These are phyloP conservation scores for Therioaphis trifolii DNA, from an alignment of 2,888 invertebrate species.

Conservation along the genomic window DNA sequence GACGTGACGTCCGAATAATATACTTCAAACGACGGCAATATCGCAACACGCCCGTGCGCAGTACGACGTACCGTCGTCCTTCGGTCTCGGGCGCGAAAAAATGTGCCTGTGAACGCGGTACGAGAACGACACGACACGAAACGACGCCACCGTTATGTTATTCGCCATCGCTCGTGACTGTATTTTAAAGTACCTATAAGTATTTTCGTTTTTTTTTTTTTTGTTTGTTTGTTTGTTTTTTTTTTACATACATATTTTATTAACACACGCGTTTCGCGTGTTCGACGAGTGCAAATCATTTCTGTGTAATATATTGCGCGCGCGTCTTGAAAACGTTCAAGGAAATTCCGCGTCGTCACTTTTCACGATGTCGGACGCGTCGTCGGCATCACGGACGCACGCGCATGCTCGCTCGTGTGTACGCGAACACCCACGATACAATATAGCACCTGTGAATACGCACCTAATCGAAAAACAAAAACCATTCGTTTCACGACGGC, in stretches of 20 bases:
- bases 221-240: neutral
- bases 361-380: neutral
- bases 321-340: neutral
- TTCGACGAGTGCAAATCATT: neutral
- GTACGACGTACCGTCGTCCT: too few species aligned
- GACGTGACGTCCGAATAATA: too few species aligned
- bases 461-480: neutral
- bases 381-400: neutral
- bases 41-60: too few species aligned
- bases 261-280: neutral
- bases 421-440: neutral
- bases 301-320: constrained; percentile 11
- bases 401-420: too few species aligned
- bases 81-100: too few species aligned
- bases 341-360: neutral
- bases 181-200: neutral
- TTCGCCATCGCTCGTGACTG: neutral
- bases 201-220: neutral
- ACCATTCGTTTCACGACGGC: too few species aligned
- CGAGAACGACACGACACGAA: neutral
- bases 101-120: too few species aligned
- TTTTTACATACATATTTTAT: neutral
- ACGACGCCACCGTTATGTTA: neutral
- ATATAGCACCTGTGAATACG: neutral
- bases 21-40: too few species aligned